These are phyloP conservation scores for Daboia siamensis DNA, from an alignment of 2,113 vertebrate species.

Conservation along the genomic window DNA sequence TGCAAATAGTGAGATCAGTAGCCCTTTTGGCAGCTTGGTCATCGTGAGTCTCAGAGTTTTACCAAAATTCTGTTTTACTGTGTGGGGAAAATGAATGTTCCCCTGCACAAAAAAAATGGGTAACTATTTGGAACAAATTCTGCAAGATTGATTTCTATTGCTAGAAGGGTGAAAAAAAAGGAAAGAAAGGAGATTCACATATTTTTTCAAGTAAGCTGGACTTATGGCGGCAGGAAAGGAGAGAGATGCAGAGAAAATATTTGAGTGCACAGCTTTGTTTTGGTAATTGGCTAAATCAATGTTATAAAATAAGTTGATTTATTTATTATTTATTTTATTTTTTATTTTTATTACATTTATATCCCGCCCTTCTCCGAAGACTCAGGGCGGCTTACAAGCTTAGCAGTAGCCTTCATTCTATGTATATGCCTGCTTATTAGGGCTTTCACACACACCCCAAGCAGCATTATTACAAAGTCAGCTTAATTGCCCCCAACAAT, in stretches of 20 bases:
- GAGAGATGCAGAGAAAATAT: background rate
- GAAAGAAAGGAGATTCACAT: background rate
- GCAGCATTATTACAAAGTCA: too few relatives aligned
- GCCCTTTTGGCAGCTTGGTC: background rate
- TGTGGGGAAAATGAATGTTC: background rate
- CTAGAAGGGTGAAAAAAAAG: background rate
- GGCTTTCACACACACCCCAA: too few relatives aligned
- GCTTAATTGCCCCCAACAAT: too few relatives aligned
- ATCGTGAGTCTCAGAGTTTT: background rate
- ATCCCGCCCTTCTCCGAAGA: too few relatives aligned
- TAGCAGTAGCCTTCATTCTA: too few relatives aligned
- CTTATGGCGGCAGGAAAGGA: background rate
- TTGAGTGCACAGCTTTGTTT: background rate
- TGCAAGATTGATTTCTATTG: background rate
- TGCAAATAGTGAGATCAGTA: background rate
- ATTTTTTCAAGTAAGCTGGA: background rate
- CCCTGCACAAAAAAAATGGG: background rate
- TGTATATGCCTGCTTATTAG: too few relatives aligned
- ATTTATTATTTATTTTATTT: too few relatives aligned
- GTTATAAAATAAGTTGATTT: background rate
- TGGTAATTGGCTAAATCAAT: background rate
- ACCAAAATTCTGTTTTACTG: background rate
- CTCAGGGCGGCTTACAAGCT: too few relatives aligned
- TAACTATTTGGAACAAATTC: background rate
- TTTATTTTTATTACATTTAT: too few relatives aligned